These are phyloP conservation scores for Drosophila affinis DNA, from an alignment of 2,888 invertebrate species.

Conservation along the genomic window DNA sequence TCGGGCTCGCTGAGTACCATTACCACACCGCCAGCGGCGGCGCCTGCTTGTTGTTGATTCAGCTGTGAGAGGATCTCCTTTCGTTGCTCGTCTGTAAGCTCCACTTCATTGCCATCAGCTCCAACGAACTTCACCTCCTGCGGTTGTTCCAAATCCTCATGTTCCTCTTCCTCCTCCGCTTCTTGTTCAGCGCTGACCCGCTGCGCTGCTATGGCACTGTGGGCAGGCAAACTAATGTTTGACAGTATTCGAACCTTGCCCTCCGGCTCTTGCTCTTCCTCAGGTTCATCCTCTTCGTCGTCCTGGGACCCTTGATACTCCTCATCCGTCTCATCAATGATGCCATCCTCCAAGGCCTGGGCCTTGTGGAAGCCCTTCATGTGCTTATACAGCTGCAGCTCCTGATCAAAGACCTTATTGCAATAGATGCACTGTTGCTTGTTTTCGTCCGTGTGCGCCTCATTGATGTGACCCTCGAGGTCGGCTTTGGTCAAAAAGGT, in stretches of 20 bases:
- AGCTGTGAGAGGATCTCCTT: slow-evolving; percentile 83
- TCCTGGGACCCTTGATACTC: slow-evolving; percentile 80
- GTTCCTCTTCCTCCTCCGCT: slow-evolving; percentile 56
- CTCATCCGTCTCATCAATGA: slow-evolving; percentile 86
- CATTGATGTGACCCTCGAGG: slow-evolving; percentile 89
- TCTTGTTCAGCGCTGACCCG: slow-evolving; percentile 76
- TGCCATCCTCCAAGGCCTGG: slow-evolving; percentile 87
- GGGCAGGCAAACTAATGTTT: slow-evolving; percentile 82
- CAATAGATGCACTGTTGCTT: slow-evolving; percentile 89
- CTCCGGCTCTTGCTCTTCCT: slow-evolving; percentile 61
- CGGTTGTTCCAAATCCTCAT: slow-evolving; percentile 69
- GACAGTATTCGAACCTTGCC: slow-evolving; percentile 85
- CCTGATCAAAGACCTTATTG: slow-evolving; percentile 88
- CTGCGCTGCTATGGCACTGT: slow-evolving; percentile 74
- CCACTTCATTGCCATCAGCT: slow-evolving; percentile 84
- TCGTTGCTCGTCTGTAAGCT: slow-evolving; percentile 83
- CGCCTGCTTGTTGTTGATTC: slow-evolving; percentile 82
- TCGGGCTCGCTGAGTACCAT: slow-evolving; percentile 83
- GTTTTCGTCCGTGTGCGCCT: slow-evolving; percentile 83
- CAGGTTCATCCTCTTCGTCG: slow-evolving; percentile 63
- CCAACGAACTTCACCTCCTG: slow-evolving; percentile 84
- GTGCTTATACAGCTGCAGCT: slow-evolving; percentile 89
- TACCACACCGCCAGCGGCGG: slow-evolving; percentile 81
- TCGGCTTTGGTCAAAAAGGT: slow-evolving; percentile 89
- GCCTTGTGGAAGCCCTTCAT: slow-evolving; percentile 87